A percentile compares a stretch with the other conserved stretches of the same genome.
These are phyloP conservation scores for Dromiciops gliroides DNA, from an alignment of 2,113 vertebrate genomes.

Conservation along the genomic window DNA sequence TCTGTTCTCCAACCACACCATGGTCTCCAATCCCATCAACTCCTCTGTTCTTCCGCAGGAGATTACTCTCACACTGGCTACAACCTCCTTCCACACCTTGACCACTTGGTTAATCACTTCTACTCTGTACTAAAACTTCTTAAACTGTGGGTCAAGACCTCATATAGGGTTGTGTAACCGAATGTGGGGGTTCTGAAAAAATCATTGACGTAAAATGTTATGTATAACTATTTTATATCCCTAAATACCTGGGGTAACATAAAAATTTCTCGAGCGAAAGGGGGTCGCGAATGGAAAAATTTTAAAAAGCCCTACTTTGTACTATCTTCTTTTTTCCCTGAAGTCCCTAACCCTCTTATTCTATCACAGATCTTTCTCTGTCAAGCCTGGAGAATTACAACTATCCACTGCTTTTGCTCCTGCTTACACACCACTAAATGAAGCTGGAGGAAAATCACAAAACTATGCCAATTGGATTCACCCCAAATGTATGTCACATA, in stretches of 20 bases:
- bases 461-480: not conserved
- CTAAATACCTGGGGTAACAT: no score
- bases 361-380: not conserved
- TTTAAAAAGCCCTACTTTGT: no score
- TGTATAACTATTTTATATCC: no score
- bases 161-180: no score
- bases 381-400: not conserved
- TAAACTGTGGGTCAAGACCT: no score
- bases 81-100: not conserved
- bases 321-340: not conserved
- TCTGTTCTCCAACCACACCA: not conserved
- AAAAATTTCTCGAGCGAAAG: no score
- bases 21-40: not conserved
- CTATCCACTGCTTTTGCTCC: not conserved
- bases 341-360: not conserved
- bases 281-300: no score
- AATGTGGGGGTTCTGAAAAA: no score
- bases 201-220: no score
- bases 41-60: not conserved
- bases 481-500: not conserved
- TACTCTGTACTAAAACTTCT: not conserved
- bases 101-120: not conserved
- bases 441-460: not conserved
- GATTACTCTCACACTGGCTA: not conserved
- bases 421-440: not conserved